These are phyloP conservation scores for Medauroidea extradentata DNA, from an alignment of 1,140 invertebrate species.

Conservation along the genomic window DNA sequence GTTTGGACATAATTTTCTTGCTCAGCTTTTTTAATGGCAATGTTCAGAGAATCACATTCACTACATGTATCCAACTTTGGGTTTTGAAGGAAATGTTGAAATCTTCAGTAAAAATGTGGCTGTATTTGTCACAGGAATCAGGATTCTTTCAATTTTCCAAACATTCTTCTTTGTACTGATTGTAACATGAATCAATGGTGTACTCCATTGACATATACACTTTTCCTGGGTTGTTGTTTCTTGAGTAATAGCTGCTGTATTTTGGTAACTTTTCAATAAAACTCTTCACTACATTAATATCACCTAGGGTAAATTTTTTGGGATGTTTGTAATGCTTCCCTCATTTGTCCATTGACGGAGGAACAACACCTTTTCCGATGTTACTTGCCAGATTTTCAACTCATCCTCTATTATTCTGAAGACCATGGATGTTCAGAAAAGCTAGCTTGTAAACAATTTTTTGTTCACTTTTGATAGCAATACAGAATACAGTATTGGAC, in stretches of 20 bases:
- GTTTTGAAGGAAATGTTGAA: not conserved
- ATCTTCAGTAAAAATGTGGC: constrained; percentile 7
- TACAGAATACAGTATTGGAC: not conserved
- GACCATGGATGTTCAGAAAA: constrained; percentile 4
- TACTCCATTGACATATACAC: constrained; percentile 11
- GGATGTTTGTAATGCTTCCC: not conserved
- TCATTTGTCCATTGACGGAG: not conserved
- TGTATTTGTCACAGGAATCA: not conserved
- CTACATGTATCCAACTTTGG: constrained; percentile 9
- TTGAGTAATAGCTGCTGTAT: not conserved
- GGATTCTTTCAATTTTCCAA: not conserved
- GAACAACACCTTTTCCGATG: not conserved
- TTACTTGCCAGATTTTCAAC: not conserved
- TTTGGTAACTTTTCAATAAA: not conserved
- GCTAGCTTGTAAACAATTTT: not conserved
- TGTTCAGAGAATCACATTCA: too few species aligned
- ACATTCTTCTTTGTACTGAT: not conserved
- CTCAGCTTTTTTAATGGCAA: not conserved
- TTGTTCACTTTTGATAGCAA: not conserved
- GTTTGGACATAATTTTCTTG: not conserved
- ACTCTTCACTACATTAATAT: not conserved
- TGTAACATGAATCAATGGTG: constrained; percentile 1
- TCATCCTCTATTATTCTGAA: constrained; percentile 1
- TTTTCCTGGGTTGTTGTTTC: not conserved
- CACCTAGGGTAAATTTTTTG: not conserved